Percentiles rank a stretch among this genome's conserved stretches.
phyloP scores from a whole-genome alignment of 2,113 vertebrate genomes.

The Oceanites oceanicus region DNA sequence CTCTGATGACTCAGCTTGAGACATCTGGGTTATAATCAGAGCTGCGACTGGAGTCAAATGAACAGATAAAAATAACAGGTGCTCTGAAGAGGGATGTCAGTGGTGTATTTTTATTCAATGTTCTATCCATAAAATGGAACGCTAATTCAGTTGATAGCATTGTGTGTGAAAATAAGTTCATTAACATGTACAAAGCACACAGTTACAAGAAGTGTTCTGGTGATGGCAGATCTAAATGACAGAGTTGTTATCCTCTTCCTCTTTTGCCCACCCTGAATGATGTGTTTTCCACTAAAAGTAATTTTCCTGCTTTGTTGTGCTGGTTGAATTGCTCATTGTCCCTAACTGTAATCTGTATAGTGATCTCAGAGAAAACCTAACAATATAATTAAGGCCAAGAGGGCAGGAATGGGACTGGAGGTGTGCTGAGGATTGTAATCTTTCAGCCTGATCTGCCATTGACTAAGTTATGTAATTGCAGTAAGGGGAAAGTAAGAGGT shows the following conservation, averaged over 20 bases:
- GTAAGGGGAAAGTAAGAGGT: neutral
- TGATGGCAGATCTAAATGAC: neutral
- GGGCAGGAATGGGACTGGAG: neutral
- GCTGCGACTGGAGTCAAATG: neutral
- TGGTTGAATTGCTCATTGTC: neutral
- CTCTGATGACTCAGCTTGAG: neutral
- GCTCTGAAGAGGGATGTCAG: neutral
- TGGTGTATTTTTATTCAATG: neutral
- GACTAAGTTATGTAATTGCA: neutral
- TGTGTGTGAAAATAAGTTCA: neutral
- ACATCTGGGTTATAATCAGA: neutral
- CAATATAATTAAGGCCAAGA: neutral
- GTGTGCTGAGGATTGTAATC: neutral
- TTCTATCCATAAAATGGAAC: neutral
- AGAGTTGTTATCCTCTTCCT: neutral
- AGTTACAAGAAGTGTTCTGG: neutral
- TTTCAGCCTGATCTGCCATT: neutral
- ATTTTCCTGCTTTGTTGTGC: neutral
- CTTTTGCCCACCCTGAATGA: neutral
- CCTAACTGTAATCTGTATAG: neutral
- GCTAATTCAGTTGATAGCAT: neutral
- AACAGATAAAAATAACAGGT: neutral
- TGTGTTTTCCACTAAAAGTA: neutral
- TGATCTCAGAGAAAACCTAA: neutral
- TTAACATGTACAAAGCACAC: neutral